Evolutionary conservation across 35 echinoderm and acorn worm genomes (phyloP).

Genomic region (Apostichopus japonicus): DNA sequence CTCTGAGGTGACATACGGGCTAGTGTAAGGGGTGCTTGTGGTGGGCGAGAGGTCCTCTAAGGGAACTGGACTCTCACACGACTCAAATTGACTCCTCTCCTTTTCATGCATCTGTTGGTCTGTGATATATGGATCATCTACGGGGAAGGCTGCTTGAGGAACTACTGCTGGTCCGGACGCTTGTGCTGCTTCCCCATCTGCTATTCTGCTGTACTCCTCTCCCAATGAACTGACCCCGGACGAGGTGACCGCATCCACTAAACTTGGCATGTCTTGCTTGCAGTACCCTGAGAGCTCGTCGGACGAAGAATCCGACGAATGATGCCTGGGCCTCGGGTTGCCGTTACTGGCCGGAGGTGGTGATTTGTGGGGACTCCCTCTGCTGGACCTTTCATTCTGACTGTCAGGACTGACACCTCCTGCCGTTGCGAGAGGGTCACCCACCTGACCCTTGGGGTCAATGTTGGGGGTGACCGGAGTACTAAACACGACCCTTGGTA

Average conservation of each 20-base stretch:
- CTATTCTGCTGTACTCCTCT: constrained; percentile 39
- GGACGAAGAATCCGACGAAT: constrained; percentile 9
- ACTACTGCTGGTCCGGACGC: not conserved
- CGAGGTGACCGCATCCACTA: not conserved
- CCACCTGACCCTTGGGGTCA: not conserved
- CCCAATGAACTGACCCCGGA: constrained; percentile 38
- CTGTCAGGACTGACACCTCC: not conserved
- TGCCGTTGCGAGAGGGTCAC: too few species aligned
- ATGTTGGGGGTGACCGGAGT: not conserved
- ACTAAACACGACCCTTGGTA: not conserved
- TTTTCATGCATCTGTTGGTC: constrained; percentile 4
- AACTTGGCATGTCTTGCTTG: constrained; percentile 9
- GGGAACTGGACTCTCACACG: not conserved
- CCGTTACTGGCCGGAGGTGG: not conserved
- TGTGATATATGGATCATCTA: constrained; percentile 12
- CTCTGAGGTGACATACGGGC: constrained; percentile 35
- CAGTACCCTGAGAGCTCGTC: constrained; percentile 46
- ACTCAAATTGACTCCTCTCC: not conserved
- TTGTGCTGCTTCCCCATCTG: not conserved
- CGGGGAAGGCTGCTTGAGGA: not conserved
- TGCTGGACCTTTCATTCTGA: not conserved
- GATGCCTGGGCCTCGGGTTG: not conserved
- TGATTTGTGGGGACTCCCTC: not conserved
- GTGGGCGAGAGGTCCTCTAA: constrained; percentile 3
- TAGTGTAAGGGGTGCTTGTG: constrained; percentile 11